Percentiles rank a stretch among this genome's conserved stretches.
Conservation (phyloP, 2,888 invertebrate genomes). For the Hydropsyche betteni region DNA sequence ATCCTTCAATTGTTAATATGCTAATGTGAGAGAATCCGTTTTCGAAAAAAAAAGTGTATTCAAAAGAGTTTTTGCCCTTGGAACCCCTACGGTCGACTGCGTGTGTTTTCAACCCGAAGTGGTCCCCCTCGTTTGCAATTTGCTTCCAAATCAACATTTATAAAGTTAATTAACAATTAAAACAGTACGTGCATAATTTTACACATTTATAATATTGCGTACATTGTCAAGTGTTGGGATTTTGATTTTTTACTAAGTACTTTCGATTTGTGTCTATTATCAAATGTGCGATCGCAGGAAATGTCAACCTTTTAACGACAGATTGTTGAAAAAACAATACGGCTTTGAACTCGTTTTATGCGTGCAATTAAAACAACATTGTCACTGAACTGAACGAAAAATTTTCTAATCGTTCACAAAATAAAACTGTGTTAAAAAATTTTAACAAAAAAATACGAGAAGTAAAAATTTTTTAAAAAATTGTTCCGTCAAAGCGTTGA, state of each 20-base stretch:
- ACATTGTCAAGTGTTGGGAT: not conserved
- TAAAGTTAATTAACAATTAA: not conserved
- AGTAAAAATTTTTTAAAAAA: not conserved
- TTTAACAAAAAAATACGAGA: not conserved
- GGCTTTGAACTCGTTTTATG: constrained; percentile 44
- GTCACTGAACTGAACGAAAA: constrained; percentile 10
- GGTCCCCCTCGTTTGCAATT: not conserved
- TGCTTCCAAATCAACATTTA: not conserved
- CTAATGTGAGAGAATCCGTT: constrained; percentile 28
- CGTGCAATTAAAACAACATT: constrained; percentile 30
- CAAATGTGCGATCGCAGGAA: constrained; percentile 37
- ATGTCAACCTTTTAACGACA: constrained; percentile 41
- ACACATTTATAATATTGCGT: not conserved
- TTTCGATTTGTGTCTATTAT: not conserved
- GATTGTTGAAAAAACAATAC: constrained; percentile 44
- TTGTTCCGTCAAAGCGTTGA: not conserved
- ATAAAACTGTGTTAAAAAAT: not conserved
- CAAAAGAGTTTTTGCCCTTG: constrained; percentile 38
- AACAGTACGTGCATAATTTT: not conserved
- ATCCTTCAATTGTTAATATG: constrained; percentile 27
- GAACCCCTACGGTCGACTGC: constrained; percentile 33
- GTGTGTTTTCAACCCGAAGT: not conserved
- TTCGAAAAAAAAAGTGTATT: not conserved
- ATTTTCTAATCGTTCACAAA: constrained; percentile 15
- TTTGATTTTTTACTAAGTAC: no score